phyloP scores from a whole-genome alignment of 53 echinoderm and acorn worm genomes.

The Holothuria leucospilota region DNA sequence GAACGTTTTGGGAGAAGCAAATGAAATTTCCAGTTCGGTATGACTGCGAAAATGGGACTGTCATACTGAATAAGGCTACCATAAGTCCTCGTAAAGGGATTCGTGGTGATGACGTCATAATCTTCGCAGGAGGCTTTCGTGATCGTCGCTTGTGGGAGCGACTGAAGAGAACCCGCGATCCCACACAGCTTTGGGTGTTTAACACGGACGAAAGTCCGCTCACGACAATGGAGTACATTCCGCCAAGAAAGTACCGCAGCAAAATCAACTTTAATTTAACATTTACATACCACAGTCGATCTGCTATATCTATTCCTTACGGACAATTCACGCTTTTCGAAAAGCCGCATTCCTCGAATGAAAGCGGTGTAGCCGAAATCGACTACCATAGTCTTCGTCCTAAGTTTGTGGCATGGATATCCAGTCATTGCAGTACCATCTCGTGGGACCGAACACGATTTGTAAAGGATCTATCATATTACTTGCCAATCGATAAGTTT shows the following conservation, averaged over 20 bases:
- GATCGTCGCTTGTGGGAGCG: background rate
- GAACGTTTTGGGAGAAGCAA: background rate
- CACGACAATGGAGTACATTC: background rate
- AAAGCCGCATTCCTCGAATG: too few relatives aligned
- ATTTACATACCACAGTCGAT: background rate
- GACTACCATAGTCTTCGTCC: background rate
- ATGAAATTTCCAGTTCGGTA: too few relatives aligned
- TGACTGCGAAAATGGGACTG: too few relatives aligned
- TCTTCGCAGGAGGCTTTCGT: background rate
- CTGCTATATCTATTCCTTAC: background rate
- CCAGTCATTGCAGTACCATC: background rate
- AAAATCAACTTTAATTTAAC: background rate
- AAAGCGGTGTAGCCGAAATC: background rate
- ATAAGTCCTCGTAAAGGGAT: background rate
- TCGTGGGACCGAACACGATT: background rate
- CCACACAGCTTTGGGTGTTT: background rate
- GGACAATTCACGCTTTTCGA: background rate
- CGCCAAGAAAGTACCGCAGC: background rate
- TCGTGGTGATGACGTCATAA: background rate
- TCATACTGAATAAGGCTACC: too few relatives aligned
- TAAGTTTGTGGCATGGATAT: background rate
- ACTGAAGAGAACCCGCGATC: background rate
- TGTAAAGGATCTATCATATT: background rate
- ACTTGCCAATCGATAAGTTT: background rate
- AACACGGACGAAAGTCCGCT: background rate